Base-by-base conservation (phyloP, 1,140 invertebrate genomes). In the Diorhabda carinulata region DNA sequence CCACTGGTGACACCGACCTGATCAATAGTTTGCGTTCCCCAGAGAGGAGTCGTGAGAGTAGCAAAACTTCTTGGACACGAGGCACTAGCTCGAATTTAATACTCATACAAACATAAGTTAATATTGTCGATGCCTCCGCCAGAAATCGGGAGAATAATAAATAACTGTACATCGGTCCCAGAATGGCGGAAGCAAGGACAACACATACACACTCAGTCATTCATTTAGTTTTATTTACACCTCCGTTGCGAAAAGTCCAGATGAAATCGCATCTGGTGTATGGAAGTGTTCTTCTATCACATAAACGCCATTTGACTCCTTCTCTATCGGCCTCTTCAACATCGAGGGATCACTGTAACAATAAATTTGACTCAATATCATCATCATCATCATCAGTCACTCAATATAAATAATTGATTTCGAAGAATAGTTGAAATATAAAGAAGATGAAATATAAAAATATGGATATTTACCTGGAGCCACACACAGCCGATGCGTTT, bases 271-370 rank as follows among this genome's bases (percentile, higher is more conserved):
- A 75, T 85, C 84, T 67, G 84, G 84, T 75, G 82, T 82, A 69
- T 76, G 78, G 76, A 85, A 88, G 77, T 88, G 87, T 80, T 87
- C 87, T 78, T 87, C 87, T 81, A 88, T 87, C 77, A 88, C 86
- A 79, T 87, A 88, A 68, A 88, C 86, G 72, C 67, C 67, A 68
- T 68, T 68, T 73, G 84, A 81, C 72, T 82, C 78, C 77, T 80
- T 80, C 43, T 82, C 80, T 52, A 75, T 73, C 67, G 81, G 80
- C 81, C 84, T 84, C 78, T 85, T 86, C 67, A 83, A 72, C 43
- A 73, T 65, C 66, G 81, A 78, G 52, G 82, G 74, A 74, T 84
- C 83, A 79, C 83, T 84, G 78, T 56, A 79, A 80, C 70, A 70
- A 75, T 10, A 52, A 72, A 67, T 68, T 70, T 60, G 42, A 2